Evolutionary conservation across 2,113 vertebrate species (phyloP), one percentile per base, ranked within the genome.

Genomic region (Athene cunicularia): DNA sequence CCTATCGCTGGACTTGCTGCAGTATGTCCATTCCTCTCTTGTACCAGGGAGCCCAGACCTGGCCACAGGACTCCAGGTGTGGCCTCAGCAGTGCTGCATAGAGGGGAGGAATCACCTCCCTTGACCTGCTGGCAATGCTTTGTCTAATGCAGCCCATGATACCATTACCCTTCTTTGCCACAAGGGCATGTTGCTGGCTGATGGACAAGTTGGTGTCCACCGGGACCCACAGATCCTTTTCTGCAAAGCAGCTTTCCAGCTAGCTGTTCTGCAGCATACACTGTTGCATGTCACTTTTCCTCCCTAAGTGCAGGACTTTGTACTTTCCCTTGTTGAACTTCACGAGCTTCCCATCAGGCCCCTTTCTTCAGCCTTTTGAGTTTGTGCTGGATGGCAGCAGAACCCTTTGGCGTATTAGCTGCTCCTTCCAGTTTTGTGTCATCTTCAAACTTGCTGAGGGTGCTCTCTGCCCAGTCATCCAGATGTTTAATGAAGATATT

Each of bases 111-210:
- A 59, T 72, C 50, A 56, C 14, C 8, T 52, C 23, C 8, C 9
- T 62, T 3, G 2, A 5, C 23, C 17, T 67, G 37, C 18, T 67
- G 32, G 22, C 21, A 59, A 9, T 55, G 11, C 6, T 86, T 52
- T 86, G 26, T 30, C 24, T 67, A 39, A 43, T 49, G 22, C 37
- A 80, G 56, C 21, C 28, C 26, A 26, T 8, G 16, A 6, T 22
- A 12, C 23, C 18, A 19, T 59, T 50, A 17, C 18, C 3, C 3
- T 60, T 67, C 20, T 55, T 79, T 60, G 52, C 24, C 32, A 35
- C 18, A n/a, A 47, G 62, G 18, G 12, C 53, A 47, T 0, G 0
- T 52, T 62, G 10, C 53, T 70, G 49, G 3, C 33, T 9, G 1
- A 27, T 1, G 5, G 37, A 43, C 30, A 76, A 32, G 5, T 3